Conservation (phyloP, 92 coral and sea anemone species). For the Phenganax marumi region DNA sequence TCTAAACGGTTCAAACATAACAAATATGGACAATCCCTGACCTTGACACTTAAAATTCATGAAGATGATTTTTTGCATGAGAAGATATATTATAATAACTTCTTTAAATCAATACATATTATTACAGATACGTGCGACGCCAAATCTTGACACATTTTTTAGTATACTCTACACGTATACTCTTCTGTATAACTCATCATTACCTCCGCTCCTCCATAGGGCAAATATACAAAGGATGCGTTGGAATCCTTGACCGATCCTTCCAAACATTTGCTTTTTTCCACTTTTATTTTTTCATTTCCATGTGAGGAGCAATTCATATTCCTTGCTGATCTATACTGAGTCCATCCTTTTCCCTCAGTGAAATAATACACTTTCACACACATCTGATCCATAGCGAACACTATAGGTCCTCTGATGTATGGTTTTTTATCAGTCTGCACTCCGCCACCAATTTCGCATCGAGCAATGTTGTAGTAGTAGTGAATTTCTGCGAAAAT, state of each 20-base stretch:
- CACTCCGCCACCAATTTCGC: slow-evolving; percentile 14
- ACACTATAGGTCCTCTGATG: slow-evolving; percentile 18
- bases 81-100: no score
- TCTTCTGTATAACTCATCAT: not conserved
- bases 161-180: not conserved
- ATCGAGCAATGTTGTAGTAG: slow-evolving; percentile 19
- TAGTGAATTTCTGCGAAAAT: slow-evolving; percentile 5
- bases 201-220: not conserved
- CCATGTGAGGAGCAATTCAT: slow-evolving; percentile 19
- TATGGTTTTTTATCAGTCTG: slow-evolving; percentile 18
- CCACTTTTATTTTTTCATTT: not conserved
- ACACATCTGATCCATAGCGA: slow-evolving; percentile 8
- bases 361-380: slow-evolving; percentile 14
- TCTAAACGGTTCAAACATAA: no score
- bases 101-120: no score
- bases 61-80: no score
- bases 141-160: not conserved
- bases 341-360: slow-evolving; percentile 5
- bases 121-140: no score
- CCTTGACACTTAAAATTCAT: no score
- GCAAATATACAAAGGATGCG: slow-evolving; percentile 17
- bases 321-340: slow-evolving; percentile 17
- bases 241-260: slow-evolving; percentile 15
- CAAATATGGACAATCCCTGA: no score
- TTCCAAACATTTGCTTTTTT: not conserved